A percentile compares a stretch with the other conserved stretches of the same genome.
phyloP scores from a whole-genome alignment of 1,140 invertebrate species.

The Ceratina japonica region DNA sequence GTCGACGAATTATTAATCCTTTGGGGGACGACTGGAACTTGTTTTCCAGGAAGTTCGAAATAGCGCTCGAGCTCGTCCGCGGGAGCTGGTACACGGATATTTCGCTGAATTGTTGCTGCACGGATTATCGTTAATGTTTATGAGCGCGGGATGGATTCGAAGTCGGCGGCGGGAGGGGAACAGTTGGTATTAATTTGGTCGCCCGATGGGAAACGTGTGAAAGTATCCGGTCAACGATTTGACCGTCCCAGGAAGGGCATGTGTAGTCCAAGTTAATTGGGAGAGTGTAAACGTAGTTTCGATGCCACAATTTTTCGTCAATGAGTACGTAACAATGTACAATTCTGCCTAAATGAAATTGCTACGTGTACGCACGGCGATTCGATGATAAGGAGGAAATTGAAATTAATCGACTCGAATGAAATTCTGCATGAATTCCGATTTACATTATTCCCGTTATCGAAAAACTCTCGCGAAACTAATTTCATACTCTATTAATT shows the following conservation, averaged over 20 bases:
- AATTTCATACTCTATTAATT: neutral
- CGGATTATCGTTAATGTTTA: constrained; percentile 2
- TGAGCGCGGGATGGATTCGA: neutral
- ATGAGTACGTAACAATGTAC: neutral
- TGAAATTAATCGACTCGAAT: neutral
- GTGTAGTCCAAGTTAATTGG: neutral
- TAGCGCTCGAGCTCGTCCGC: neutral
- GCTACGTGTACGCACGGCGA: neutral
- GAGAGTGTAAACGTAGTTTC: neutral
- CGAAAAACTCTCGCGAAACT: neutral
- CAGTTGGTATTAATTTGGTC: neutral
- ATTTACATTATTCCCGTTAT: neutral
- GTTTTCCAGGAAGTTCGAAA: neutral
- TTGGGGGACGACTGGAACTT: neutral
- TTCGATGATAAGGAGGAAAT: neutral
- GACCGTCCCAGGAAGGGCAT: too few species aligned
- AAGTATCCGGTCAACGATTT: too few species aligned
- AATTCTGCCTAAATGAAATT: too few species aligned
- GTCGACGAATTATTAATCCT: constrained; percentile 24
- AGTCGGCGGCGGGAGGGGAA: neutral
- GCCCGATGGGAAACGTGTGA: neutral
- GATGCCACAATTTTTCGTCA: neutral
- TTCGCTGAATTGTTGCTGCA: neutral
- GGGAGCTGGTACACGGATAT: neutral
- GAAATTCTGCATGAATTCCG: neutral